These are phyloP conservation scores for Sebastes taczanowskii DNA, from an alignment of 2,797 vertebrate genomes.

Conservation along the genomic window DNA sequence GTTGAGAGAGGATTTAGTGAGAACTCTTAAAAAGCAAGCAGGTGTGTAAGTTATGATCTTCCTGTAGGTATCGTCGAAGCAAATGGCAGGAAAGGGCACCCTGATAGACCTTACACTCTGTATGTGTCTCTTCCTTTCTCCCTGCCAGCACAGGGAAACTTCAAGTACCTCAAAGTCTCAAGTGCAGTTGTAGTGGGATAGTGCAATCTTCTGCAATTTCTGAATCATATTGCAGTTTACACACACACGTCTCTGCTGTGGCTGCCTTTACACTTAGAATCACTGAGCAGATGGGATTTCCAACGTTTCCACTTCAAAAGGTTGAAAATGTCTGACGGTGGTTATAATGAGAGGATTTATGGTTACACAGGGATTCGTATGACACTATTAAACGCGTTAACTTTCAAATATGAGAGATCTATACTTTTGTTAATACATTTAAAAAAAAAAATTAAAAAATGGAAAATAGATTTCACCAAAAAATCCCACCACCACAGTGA, in stretches of 20 bases:
- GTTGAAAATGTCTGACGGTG: slow-evolving; percentile 47
- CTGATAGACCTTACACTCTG: slow-evolving; percentile 24
- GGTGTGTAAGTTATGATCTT: neutral
- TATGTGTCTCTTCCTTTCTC: slow-evolving; percentile 32
- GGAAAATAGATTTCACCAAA: neutral
- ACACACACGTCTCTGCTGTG: slow-evolving; percentile 31
- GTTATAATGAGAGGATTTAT: slow-evolving; percentile 54
- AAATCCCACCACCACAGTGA: neutral
- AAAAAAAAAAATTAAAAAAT: neutral
- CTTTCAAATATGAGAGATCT: slow-evolving; percentile 24
- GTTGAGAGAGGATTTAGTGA: neutral
- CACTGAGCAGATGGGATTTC: slow-evolving; percentile 55
- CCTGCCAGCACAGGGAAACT: slow-evolving; percentile 41
- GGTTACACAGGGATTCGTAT: slow-evolving; percentile 35
- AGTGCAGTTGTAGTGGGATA: slow-evolving; percentile 49
- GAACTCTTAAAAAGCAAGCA: neutral
- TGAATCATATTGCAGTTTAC: slow-evolving; percentile 62
- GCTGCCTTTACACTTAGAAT: slow-evolving; percentile 55
- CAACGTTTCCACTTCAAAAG: slow-evolving; percentile 62
- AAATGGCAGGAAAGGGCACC: slow-evolving; percentile 10
- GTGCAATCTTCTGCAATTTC: slow-evolving; percentile 72
- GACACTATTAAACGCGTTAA: slow-evolving; percentile 29
- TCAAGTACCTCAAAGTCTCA: slow-evolving; percentile 54
- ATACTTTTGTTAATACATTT: neutral
- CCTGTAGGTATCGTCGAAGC: neutral